Evolutionary conservation across 2,888 invertebrate species (phyloP), one percentile per base, ranked within the genome.

Genomic region (Zelleria hepariella): DNA sequence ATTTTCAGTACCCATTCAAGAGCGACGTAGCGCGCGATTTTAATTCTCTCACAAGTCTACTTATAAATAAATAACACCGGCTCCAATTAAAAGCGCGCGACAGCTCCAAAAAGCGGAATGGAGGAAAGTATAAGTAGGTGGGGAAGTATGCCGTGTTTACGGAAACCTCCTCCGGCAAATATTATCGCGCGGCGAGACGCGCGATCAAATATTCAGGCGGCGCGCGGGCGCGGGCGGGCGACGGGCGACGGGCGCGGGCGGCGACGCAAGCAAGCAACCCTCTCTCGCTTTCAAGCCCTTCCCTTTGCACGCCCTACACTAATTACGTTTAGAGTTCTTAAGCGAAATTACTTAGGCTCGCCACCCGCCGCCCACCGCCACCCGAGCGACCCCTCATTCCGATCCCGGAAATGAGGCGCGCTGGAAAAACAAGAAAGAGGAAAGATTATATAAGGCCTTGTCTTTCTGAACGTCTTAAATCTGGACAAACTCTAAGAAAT

Each of bases 251-350:
- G 77, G 71, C 57, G 58, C 58, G 60, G 51, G 78, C 79, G 32
- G 82, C 78, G 78, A 77, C 76, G 79, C 84, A 91, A 91, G 91
- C 91, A 77, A 76, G 79, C 84, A 91, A 91, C 91, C 91, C 91
- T 91, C 91, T 91, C 91, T 81, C 86, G 87, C 76, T 89, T 88
- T 89, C 89, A 90, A 90, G 90, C 90, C 90, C 89, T 89, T 89
- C 89, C 89, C 89, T 88, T 86, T 86, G 89, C 89, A 87, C 89
- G 90, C 90, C 90, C 89, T 86, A 86, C 90, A 90, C 91, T 91
- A 91, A 91, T 91, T 91, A 91, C 91, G 91, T 91, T 91, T 91
- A 91, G 91, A 89, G 91, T 91, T 91, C 91, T 91, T 91, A 91
- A 91, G 90, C 90, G 90, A 91, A 91, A 91, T 91, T 91, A 91